Percentiles rank a stretch among this genome's conserved stretches.
Evolutionary conservation across 2,113 vertebrate genomes (phyloP).

Genomic region (Gasterosteus aculeatus): DNA sequence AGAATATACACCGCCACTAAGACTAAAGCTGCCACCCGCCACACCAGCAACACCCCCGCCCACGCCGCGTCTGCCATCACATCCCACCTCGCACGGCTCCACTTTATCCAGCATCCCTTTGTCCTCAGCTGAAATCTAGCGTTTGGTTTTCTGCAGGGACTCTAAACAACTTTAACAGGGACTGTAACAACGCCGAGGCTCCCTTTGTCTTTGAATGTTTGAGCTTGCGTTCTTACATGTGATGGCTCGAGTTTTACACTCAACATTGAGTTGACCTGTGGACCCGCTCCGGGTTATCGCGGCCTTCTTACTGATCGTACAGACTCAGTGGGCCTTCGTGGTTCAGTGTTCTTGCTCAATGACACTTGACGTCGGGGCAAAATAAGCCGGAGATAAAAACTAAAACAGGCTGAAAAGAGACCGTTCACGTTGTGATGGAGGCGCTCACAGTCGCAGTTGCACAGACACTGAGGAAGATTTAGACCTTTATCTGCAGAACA

Average conservation of each 20-base stretch:
- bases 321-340: too few relatives aligned
- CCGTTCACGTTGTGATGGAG: not conserved
- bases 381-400: too few relatives aligned
- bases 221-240: not conserved
- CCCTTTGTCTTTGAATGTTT: not conserved
- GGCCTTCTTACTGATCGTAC: not conserved
- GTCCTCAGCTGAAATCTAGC: conserved; percentile 21
- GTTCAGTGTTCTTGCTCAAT: too few relatives aligned
- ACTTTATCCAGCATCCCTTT: conserved; percentile 36
- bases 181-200: not conserved
- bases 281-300: not conserved
- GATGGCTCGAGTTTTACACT: not conserved
- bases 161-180: too few relatives aligned
- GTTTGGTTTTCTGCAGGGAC: not conserved
- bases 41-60: conserved; percentile 50
- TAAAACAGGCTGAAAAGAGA: not conserved
- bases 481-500: not conserved
- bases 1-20: conserved; percentile 35
- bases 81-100: conserved; percentile 46
- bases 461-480: not conserved
- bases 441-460: not conserved
- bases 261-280: not conserved
- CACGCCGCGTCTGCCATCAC: conserved; percentile 50
- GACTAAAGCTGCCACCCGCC: conserved; percentile 55
- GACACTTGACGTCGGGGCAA: too few relatives aligned